These are phyloP conservation scores for Tragelaphus imberbis DNA, from an alignment of 2,113 vertebrate species.

Conservation along the genomic window DNA sequence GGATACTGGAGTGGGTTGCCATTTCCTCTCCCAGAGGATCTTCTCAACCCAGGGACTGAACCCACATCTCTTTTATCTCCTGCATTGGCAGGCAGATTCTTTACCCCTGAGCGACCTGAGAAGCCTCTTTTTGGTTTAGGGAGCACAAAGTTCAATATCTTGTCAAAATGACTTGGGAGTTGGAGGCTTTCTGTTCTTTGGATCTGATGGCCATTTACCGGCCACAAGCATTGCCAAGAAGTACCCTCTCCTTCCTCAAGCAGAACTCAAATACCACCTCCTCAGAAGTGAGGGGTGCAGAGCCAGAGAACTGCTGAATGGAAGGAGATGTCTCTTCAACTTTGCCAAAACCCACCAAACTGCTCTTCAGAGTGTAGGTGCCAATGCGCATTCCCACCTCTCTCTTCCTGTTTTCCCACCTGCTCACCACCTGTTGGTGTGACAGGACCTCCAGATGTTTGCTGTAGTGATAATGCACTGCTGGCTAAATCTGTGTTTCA, in stretches of 20 bases:
- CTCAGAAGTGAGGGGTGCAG: background rate
- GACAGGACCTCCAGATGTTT: background rate
- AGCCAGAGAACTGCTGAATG: background rate
- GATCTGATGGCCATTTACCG: background rate
- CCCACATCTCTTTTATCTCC: background rate
- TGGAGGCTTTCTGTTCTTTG: background rate
- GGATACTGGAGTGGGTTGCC: background rate
- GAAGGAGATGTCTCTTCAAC: background rate
- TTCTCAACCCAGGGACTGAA: background rate
- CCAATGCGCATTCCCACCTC: fast-evolving
- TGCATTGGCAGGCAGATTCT: background rate
- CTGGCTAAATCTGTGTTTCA: background rate
- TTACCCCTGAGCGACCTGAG: background rate
- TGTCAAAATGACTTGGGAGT: background rate
- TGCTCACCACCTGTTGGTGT: background rate
- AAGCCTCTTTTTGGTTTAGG: background rate
- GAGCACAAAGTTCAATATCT: background rate
- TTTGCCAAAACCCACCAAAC: background rate
- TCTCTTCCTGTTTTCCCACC: background rate
- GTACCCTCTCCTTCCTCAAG: background rate
- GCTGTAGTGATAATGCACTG: background rate
- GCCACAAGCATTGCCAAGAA: background rate
- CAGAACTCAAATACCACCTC: background rate
- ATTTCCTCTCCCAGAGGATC: background rate
- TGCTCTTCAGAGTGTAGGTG: background rate